Percentiles rank a stretch among this genome's conserved stretches.
Evolutionary conservation across 1,140 invertebrate genomes (phyloP).

Genomic region (Atta texana): DNA sequence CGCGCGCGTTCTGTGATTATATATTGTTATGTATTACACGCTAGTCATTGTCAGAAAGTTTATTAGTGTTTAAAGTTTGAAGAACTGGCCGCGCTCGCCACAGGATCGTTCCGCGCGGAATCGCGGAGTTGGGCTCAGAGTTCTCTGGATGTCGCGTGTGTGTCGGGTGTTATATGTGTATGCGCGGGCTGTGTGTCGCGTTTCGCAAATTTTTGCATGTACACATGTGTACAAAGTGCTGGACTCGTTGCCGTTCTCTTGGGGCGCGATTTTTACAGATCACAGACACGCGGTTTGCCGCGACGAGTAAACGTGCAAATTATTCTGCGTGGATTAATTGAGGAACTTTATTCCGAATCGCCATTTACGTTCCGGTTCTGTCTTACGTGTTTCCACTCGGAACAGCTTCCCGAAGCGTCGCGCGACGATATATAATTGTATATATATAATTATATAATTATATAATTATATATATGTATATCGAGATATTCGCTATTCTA

Average conservation of each 20-base stretch:
- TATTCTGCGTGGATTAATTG: slow-evolving; percentile 21
- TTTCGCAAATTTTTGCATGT: not conserved
- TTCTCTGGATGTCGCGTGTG: slow-evolving; percentile 9
- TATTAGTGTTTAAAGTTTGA: slow-evolving; percentile 77
- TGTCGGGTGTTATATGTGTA: not conserved
- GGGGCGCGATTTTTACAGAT: not conserved
- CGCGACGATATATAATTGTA: slow-evolving; percentile 54
- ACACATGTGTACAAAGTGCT: slow-evolving; percentile 2
- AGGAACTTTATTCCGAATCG: slow-evolving; percentile 54
- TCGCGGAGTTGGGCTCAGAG: slow-evolving; percentile 23
- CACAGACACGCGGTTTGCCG: not conserved
- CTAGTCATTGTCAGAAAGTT: slow-evolving; percentile 83
- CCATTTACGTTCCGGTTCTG: not conserved
- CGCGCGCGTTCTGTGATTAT: no score
- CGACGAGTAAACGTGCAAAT: not conserved
- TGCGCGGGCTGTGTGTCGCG: not conserved
- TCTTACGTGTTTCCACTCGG: not conserved
- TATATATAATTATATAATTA: slow-evolving; percentile 52
- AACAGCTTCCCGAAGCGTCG: slow-evolving; percentile 40
- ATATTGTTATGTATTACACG: slow-evolving; percentile 77
- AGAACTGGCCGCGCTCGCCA: slow-evolving; percentile 67
- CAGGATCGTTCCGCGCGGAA: slow-evolving; percentile 51
- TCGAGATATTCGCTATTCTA: slow-evolving; percentile 76
- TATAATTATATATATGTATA: slow-evolving; percentile 67
- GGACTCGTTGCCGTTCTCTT: not conserved